Evolutionary conservation across 2,888 invertebrate species (phyloP).

Genomic region (Brenthis ino): DNA sequence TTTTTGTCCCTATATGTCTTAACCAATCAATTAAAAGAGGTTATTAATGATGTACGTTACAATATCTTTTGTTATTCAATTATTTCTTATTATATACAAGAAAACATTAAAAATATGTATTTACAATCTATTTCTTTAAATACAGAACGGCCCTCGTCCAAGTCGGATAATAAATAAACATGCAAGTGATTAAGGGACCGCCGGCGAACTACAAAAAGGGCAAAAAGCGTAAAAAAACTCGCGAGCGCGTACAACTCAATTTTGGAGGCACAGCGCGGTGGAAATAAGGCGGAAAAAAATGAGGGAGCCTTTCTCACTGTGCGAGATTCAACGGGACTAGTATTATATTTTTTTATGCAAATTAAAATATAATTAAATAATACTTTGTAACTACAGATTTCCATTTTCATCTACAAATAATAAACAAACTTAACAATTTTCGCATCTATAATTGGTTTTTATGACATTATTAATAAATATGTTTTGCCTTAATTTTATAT

Average conservation of each 20-base stretch:
- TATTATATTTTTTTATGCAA: conserved; percentile 5
- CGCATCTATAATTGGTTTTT: too few relatives aligned
- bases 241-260: conserved; percentile 79
- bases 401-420: too few relatives aligned
- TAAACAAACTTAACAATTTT: too few relatives aligned
- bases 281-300: conserved; percentile 71
- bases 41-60: too few relatives aligned
- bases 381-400: too few relatives aligned
- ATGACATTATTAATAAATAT: too few relatives aligned
- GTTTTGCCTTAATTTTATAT: too few relatives aligned
- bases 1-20: too few relatives aligned
- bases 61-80: too few relatives aligned
- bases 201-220: conserved; percentile 67
- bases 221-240: conserved; percentile 49
- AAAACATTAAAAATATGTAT: conserved; percentile 2
- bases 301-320: conserved; percentile 60
- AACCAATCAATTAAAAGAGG: too few relatives aligned
- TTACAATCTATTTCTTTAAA: conserved; percentile 4
- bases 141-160: conserved; percentile 36
- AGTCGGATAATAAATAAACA: conserved; percentile 73
- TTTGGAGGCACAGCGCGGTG: conserved; percentile 74
- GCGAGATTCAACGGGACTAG: conserved; percentile 28
- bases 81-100: not conserved
- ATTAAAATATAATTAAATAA: too few relatives aligned
- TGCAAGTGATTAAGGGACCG: conserved; percentile 74